Percentiles rank a stretch among this genome's conserved stretches.
Evolutionary conservation across 2,888 invertebrate species (phyloP).

Genomic region (Noctua pronuba): DNA sequence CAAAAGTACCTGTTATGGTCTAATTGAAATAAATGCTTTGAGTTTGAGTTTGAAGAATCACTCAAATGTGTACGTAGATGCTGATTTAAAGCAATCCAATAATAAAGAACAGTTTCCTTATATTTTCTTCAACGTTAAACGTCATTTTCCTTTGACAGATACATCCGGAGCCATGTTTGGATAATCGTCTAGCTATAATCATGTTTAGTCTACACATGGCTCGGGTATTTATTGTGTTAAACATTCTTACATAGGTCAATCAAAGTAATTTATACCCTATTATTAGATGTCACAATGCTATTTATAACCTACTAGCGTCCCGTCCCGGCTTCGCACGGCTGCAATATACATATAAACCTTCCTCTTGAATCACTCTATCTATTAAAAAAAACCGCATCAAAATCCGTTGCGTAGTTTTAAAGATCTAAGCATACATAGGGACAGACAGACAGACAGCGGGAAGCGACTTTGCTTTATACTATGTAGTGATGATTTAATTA

Average conservation of each 20-base stretch:
- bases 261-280: neutral
- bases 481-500: too few species aligned
- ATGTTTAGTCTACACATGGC: conserved; percentile 3
- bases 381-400: too few species aligned
- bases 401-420: too few species aligned
- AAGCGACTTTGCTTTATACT: too few species aligned
- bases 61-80: neutral
- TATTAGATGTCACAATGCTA: neutral
- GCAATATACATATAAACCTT: too few species aligned
- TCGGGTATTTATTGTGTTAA: neutral
- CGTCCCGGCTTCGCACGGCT: too few species aligned
- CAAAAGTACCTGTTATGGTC: too few species aligned
- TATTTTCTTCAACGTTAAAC: neutral
- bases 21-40: too few species aligned
- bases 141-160: conserved; percentile 9
- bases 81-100: neutral
- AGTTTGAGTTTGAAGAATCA: too few species aligned
- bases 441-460: too few species aligned
- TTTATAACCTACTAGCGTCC: neutral
- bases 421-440: too few species aligned
- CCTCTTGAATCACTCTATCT: too few species aligned
- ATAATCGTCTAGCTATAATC: neutral
- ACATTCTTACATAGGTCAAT: neutral
- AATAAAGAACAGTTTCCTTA: neutral
- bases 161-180: conserved; percentile 1